These are phyloP conservation scores for Litoditis marina DNA, from an alignment of 2,888 invertebrate species.

Conservation along the genomic window DNA sequence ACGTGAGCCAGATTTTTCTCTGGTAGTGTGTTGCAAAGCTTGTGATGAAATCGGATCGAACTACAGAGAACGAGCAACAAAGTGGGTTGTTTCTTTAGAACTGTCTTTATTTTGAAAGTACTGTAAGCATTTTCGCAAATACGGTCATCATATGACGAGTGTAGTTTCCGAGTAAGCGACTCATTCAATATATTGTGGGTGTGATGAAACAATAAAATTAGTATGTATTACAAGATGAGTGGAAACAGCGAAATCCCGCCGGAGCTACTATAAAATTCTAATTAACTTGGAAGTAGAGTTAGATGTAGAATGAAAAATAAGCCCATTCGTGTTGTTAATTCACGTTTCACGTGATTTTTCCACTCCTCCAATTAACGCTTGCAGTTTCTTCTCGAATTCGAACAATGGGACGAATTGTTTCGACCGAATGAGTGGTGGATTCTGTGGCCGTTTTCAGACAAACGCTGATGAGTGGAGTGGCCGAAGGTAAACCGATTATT, in stretches of 20 bases:
- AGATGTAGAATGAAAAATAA: too few species aligned
- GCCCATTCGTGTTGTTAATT: too few species aligned
- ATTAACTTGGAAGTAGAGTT: too few species aligned
- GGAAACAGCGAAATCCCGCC: too few species aligned
- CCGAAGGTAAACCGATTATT: slow-evolving; percentile 12
- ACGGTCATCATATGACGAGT: too few species aligned
- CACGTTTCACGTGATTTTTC: too few species aligned
- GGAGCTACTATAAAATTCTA: too few species aligned
- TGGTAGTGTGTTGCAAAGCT: slow-evolving; percentile 45
- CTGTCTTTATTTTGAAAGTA: background rate
- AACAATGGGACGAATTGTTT: slow-evolving; percentile 42
- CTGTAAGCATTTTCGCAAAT: too few species aligned
- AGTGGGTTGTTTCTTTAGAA: slow-evolving; percentile 16
- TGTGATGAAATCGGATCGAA: slow-evolving; percentile 39
- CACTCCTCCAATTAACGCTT: too few species aligned
- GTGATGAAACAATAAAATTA: too few species aligned
- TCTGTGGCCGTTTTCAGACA: slow-evolving; percentile 39
- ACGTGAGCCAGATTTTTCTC: slow-evolving; percentile 41
- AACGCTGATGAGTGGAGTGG: slow-evolving; percentile 39
- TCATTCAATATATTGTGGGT: too few species aligned
- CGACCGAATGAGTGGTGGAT: slow-evolving; percentile 39
- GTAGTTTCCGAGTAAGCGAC: background rate
- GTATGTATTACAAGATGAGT: too few species aligned
- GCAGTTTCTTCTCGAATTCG: slow-evolving; percentile 31
- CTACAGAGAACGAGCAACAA: slow-evolving; percentile 37